Conservation (phyloP, 2,888 invertebrate genomes). For the Sarcophaga caerulescens region DNA sequence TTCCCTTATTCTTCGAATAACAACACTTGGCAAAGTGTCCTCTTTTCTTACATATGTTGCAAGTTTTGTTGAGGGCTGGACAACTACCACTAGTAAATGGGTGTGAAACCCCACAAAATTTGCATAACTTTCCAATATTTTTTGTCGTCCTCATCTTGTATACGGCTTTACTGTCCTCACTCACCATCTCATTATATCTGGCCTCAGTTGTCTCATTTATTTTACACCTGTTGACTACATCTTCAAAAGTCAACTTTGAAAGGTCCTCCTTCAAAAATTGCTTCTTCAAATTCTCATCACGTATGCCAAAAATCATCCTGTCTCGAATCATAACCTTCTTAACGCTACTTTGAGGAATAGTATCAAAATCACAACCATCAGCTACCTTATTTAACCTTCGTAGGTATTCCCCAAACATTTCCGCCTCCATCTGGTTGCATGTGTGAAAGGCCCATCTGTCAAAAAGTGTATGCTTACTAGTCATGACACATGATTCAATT, state of each 20-base stretch:
- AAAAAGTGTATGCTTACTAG: constrained; percentile 13
- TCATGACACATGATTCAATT: not conserved
- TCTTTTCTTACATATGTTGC: constrained; percentile 21
- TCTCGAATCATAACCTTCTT: constrained; percentile 10
- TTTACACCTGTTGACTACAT: constrained; percentile 13
- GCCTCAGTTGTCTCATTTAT: constrained; percentile 1
- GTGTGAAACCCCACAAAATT: constrained; percentile 15
- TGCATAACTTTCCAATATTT: not conserved
- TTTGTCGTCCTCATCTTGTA: constrained; percentile 3
- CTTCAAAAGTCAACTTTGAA: constrained; percentile 20
- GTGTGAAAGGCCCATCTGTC: constrained; percentile 11
- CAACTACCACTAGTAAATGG: constrained; percentile 18
- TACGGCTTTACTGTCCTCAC: not conserved
- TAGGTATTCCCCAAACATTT: constrained; percentile 15
- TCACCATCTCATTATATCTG: constrained; percentile 20
- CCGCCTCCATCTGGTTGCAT: constrained; percentile 13
- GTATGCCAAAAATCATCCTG: constrained; percentile 25
- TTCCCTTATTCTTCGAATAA: not conserved
- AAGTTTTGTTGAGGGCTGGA: constrained; percentile 2
- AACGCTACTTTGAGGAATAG: not conserved
- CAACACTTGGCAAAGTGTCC: constrained; percentile 30
- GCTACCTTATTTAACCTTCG: not conserved
- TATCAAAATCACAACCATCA: constrained; percentile 19
- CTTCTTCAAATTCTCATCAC: constrained; percentile 12
- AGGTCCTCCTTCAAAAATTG: constrained; percentile 27